These are phyloP conservation scores for Spinus pinus DNA, from an alignment of 2,797 vertebrate species.

Conservation along the genomic window DNA sequence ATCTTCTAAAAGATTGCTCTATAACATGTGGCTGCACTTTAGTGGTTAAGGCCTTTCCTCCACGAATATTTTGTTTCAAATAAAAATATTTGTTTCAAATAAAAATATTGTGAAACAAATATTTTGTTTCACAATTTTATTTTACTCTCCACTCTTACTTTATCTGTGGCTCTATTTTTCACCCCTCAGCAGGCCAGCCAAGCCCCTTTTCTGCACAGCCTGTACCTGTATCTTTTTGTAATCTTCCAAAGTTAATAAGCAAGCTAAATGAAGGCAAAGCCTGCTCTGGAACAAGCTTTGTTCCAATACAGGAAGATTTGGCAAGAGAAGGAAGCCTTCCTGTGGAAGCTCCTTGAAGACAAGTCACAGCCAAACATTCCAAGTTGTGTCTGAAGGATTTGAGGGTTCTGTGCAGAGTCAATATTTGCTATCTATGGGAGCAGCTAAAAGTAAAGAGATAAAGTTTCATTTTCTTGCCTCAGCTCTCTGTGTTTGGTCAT, in stretches of 20 bases:
- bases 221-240: neutral
- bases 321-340: neutral
- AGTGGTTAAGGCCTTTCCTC: neutral
- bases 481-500: neutral
- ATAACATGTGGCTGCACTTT: neutral
- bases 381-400: neutral
- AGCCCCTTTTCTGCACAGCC: neutral
- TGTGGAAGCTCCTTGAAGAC: neutral
- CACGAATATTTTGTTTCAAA: too few species aligned
- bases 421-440: neutral
- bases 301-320: neutral
- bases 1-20: neutral
- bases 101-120: too few species aligned
- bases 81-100: too few species aligned
- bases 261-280: neutral
- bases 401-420: neutral
- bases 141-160: neutral
- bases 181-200: neutral
- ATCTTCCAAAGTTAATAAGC: neutral
- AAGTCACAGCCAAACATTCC: neutral
- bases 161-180: neutral
- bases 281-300: neutral
- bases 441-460: neutral
- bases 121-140: neutral
- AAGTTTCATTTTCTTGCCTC: neutral